phyloP scores from a whole-genome alignment of 1,140 invertebrate species.

The Callitettix versicolor region DNA sequence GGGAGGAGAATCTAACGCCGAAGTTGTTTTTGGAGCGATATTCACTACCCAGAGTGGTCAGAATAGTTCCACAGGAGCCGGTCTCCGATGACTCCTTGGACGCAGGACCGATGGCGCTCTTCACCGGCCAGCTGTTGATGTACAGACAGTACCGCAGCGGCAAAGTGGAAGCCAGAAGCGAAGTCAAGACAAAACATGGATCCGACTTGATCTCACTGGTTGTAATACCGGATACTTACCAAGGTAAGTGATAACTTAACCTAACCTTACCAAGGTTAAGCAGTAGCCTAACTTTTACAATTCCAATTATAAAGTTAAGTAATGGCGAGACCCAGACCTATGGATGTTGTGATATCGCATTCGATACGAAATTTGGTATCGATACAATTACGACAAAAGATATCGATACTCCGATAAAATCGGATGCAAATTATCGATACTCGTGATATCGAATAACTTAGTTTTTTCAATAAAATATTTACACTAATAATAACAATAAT shows the following conservation, averaged over 20 bases:
- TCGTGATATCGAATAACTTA: too few species aligned
- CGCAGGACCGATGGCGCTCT: slow-evolving; percentile 15
- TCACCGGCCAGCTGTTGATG: slow-evolving; percentile 19
- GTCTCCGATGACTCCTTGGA: slow-evolving; percentile 12
- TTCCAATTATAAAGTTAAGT: too few species aligned
- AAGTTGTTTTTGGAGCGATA: slow-evolving; percentile 1
- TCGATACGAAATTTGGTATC: too few species aligned
- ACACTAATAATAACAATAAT: too few species aligned
- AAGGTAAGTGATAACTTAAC: slow-evolving; percentile 19
- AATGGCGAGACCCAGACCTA: too few species aligned
- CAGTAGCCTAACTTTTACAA: too few species aligned
- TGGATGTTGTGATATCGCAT: too few species aligned
- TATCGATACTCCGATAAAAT: too few species aligned
- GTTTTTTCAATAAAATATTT: too few species aligned
- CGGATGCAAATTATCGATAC: too few species aligned
- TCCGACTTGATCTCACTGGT: slow-evolving; percentile 11
- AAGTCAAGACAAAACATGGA: slow-evolving; percentile 7
- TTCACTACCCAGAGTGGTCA: slow-evolving; percentile 11
- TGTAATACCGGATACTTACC: slow-evolving; percentile 22
- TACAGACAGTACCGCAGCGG: slow-evolving; percentile 22
- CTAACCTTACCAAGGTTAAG: too few species aligned
- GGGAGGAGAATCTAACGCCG: slow-evolving; percentile 2
- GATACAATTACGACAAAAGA: too few species aligned
- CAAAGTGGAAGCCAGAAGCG: slow-evolving; percentile 21
- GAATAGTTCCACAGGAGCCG: slow-evolving; percentile 20